These are phyloP conservation scores for Anabas testudineus DNA, from an alignment of 2,797 vertebrate genomes.

Conservation along the genomic window DNA sequence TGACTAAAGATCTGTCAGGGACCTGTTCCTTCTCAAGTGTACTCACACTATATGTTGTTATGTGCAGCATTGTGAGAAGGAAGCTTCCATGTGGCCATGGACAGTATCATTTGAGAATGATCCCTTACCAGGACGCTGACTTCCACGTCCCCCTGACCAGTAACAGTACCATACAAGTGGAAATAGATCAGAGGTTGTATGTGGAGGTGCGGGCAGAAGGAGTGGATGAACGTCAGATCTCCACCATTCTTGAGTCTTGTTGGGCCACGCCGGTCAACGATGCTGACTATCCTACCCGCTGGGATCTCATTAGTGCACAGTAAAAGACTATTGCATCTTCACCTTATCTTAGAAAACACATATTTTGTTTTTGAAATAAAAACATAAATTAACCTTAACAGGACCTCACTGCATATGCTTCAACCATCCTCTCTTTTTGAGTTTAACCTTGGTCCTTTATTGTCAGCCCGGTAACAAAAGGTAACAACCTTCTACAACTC, in stretches of 20 bases:
- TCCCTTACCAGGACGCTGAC: conserved; percentile 62
- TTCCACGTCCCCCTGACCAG: conserved; percentile 58
- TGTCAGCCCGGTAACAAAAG: background rate
- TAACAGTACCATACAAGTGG: conserved; percentile 40
- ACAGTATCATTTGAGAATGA: conserved; percentile 65
- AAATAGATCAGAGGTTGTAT: conserved; percentile 66
- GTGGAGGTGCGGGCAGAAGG: conserved; percentile 71
- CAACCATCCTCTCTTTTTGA: background rate
- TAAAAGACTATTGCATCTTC: conserved; percentile 39
- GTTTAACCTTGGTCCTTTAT: background rate
- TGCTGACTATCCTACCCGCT: conserved; percentile 32
- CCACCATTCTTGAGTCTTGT: conserved; percentile 73
- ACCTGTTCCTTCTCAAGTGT: background rate
- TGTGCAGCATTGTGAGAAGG: conserved; percentile 55
- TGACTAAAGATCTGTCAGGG: too few relatives aligned
- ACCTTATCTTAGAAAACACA: background rate
- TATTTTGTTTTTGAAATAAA: too few relatives aligned
- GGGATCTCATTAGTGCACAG: conserved; percentile 75
- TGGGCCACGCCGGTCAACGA: conserved; percentile 79
- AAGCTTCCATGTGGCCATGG: conserved; percentile 67
- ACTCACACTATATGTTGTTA: background rate
- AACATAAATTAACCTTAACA: too few relatives aligned
- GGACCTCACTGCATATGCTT: background rate
- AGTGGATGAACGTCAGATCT: conserved; percentile 60
- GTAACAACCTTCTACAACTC: background rate